Conservation (phyloP, 1,140 invertebrate species). For the Glomeris maerens region DNA sequence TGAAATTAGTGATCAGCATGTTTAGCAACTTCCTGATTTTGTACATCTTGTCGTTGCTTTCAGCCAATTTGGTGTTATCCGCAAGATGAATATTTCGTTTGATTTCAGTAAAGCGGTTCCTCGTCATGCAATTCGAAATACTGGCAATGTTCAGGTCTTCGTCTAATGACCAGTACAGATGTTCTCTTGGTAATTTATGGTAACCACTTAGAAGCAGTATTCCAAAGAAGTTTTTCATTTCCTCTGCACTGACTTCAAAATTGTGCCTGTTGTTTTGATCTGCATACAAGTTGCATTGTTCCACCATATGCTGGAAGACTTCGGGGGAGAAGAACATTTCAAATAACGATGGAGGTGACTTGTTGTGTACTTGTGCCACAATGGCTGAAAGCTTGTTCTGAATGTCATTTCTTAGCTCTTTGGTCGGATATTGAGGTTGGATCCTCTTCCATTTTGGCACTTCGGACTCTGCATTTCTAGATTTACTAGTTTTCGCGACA, state of each 20-base stretch:
- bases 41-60: constrained; percentile 23
- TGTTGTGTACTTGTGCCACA: neutral
- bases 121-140: constrained; percentile 16
- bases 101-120: constrained; percentile 20
- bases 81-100: constrained; percentile 20
- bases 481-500: neutral
- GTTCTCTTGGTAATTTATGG: neutral
- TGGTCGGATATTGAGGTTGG: neutral
- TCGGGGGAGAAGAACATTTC: constrained; percentile 6
- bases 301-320: neutral
- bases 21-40: constrained; percentile 23
- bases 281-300: neutral
- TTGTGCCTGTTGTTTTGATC: constrained; percentile 1
- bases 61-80: constrained; percentile 22
- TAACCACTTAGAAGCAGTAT: constrained; percentile 5
- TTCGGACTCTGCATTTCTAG: neutral
- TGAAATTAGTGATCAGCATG: constrained; percentile 22
- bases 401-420: neutral
- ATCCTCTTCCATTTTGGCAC: neutral
- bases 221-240: constrained; percentile 4
- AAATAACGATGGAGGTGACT: neutral
- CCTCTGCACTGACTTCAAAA: neutral
- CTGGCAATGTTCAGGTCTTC: constrained; percentile 16
- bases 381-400: neutral
- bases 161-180: constrained; percentile 1